Evolutionary conservation across 2,113 vertebrate genomes (phyloP), one percentile per base, ranked within the genome.

Genomic region (Capreolus pygargus): DNA sequence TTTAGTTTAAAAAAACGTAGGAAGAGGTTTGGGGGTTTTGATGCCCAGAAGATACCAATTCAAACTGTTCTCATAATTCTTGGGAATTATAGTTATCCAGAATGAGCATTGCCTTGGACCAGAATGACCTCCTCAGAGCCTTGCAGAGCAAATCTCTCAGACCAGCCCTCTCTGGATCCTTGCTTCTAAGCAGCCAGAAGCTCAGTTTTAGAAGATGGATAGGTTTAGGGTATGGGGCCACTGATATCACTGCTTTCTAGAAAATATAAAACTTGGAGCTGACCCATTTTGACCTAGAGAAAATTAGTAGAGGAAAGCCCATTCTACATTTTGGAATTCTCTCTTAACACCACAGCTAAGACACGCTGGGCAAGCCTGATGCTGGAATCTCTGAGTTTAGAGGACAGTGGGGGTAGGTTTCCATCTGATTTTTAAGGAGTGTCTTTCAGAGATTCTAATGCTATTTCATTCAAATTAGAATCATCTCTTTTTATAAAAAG

Each of bases 401-500:
- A 57, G 43, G 70, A 74, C 76, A 70, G 30, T 6, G 23, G 67
- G 7, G 5, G 11, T 25, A 17, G 52, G 7, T 92, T 82, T 92
- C 28, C 39, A 30, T 94, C 33, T 30, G 23, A 43, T 28, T 87
- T 64, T 85, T 33, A 84, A 83, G 27, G 12, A 89, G 11, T 27
- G 8, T 19, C 81, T 93, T 96, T 84, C 52, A 61, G 74, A 85
- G 47, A n/a, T 23, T 85, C 52, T 28, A 88, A 87, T 47, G 6
- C 74, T 83, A 7, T 93, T 81, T 87, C 17, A 7, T 58, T 64
- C 60, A 61, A 89, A 92, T 84, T 70, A 83, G 23, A 89, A 95
- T 86, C 50, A 7, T 94, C 55, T 94, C 16, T 74, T 96, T 94
- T 55, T 74, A 84, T 76, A 52, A 70, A 95, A 90, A 83, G n/a